Conservation (phyloP, 2,113 vertebrate species). For the Hymenochirus boettgeri region DNA sequence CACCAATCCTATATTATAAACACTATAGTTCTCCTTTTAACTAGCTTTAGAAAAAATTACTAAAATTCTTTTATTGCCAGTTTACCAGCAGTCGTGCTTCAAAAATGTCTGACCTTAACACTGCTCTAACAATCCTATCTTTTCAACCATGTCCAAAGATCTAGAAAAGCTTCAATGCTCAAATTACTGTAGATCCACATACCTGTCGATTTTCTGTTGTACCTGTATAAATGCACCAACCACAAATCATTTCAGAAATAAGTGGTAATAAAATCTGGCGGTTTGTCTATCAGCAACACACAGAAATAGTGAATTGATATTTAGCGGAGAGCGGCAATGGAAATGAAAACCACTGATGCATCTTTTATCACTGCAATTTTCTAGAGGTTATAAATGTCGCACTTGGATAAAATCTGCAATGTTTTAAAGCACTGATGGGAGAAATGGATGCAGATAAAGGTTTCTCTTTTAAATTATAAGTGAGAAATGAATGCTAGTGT, state of each 20-base stretch:
- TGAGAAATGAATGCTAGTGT: slow-evolving; percentile 25
- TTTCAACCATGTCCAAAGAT: no score
- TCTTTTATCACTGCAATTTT: slow-evolving; percentile 56
- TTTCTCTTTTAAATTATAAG: slow-evolving; percentile 32
- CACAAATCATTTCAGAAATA: background rate
- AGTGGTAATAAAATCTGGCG: slow-evolving; percentile 15
- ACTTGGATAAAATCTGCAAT: slow-evolving; percentile 55
- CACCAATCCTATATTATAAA: no score
- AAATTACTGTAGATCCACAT: no score
- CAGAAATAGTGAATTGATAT: slow-evolving; percentile 34
- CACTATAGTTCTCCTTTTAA: no score
- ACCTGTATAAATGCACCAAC: slow-evolving; percentile 6
- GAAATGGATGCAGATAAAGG: slow-evolving; percentile 50
- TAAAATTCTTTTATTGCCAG: no score
- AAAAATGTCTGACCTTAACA: no score
- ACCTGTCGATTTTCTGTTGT: rapidly evolving
- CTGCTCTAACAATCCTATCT: no score
- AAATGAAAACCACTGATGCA: slow-evolving; percentile 54
- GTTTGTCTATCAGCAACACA: slow-evolving; percentile 29
- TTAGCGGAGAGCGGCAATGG: slow-evolving; percentile 42
- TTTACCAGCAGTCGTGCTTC: no score
- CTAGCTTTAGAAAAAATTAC: no score
- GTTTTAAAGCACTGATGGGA: slow-evolving; percentile 46
- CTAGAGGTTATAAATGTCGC: slow-evolving; percentile 59
- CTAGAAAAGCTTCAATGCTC: no score